Evolutionary conservation across 2,797 vertebrate genomes (phyloP), one percentile per base, ranked within the genome.

Genomic region (Halcyon chelicuti): DNA sequence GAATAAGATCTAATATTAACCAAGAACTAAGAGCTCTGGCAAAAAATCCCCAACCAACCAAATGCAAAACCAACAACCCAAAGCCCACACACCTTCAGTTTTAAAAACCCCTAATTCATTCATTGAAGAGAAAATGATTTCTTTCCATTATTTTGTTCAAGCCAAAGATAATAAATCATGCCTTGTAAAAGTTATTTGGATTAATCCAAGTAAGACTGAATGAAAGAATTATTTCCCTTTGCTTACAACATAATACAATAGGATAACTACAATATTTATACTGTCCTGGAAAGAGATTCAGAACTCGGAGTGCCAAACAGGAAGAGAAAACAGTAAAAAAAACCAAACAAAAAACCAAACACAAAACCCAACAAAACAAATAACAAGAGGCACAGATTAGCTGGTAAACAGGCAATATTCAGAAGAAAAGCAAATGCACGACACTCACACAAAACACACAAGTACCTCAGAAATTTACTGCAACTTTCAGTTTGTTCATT

Each of bases 1-100:
- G 75, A 87, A 62, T 83, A 93, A 94, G 46, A 93, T 74, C 82
- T 80, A 86, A 90, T 29, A 88, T 58, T 65, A 94, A 80, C 39
- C 25, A 66, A 83, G 52, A 78, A 65, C 19, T 46, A 84, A 90
- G n/a, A 84, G 20, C 25, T 58, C 66, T 67, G 44, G 58, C 28
- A 8, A 71, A 83, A 67, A 88, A 49, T 21, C 23, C 14, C 13
- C 26, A 52, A 12, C 55, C 78, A 62, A 55, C 1, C 0, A 42
- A 12, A 12, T 12, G 4, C 37, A 67, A 91, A 51, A 47, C 13
- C 25, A 52, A 54, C 20, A 72, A 85, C 49, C 29, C 75, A 89
- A 19, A 66, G 14, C 39, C 77, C 76, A 44, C n/a, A 95, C 46
- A 90, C 55, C 71, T 52, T 52, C 51, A 29, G 15, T 51, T 51